Evolutionary conservation across 2,888 invertebrate genomes (phyloP), one percentile per base, ranked within the genome.

Genomic region (Blera fallax): DNA sequence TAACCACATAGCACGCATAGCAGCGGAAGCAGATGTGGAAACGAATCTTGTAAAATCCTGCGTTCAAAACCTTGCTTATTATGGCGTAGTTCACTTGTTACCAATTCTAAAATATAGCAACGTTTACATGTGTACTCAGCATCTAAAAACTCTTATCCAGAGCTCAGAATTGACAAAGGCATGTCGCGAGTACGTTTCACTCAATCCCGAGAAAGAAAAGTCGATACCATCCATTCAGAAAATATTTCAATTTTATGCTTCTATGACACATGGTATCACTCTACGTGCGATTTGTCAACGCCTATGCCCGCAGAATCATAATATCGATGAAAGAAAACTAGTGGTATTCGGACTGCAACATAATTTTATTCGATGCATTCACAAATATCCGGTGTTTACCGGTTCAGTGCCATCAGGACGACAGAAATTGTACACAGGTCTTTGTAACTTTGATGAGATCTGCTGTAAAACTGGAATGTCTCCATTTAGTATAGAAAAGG

Each of bases 21-120:
- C 98, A 0, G 94, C 95, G 0, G 96, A 97, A 89, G 96, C 98
- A 0, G 97, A 98, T 89, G 98, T 99, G 0, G 98, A 98, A 91
- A 97, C 96, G 87, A 97, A 97, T 91, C 93, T 98, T 34, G 98
- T 98, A 0, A 98, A 98, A 92, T 96, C 97, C 0, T 98, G 98
- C 91, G 95, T 98, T 76, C 98, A 98, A 91, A 98, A 98, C 93
- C 93, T 98, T 87, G 95, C 97, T 87, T 98, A 96, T 90, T 95
- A 95, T 88, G 94, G 94, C 24, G 94, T 95, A 77, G 95, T 97
- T 0, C 95, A 94, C 18, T 92, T 97, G 69, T 94, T 97, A 65
- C 96, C 97, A 8, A 95, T 97, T 87, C 94, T 97, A 82, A 96
- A 97, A 92, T 98, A 97, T 91, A 95, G 95, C 88, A 97, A 97